Evolutionary conservation across 1,140 invertebrate genomes (phyloP).

Genomic region (Lethrus apterus): DNA sequence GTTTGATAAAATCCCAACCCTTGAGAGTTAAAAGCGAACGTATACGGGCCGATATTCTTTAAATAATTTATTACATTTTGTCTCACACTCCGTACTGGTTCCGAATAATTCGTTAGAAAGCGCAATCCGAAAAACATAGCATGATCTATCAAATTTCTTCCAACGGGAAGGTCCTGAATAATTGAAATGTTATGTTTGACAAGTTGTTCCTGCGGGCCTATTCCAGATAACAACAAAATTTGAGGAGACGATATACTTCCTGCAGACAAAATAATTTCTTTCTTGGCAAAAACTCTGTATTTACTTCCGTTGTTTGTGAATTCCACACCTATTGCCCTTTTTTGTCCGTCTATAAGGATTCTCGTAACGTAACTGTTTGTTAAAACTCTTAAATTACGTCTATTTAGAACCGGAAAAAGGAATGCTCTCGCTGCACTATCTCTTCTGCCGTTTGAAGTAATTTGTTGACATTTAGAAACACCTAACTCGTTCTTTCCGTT

Average conservation of each 20-base stretch:
- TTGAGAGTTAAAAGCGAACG: conserved; percentile 6
- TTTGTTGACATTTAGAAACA: too few species aligned
- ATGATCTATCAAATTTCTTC: not conserved
- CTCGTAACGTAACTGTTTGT: conserved; percentile 52
- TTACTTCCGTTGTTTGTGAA: conserved; percentile 42
- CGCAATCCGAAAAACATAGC: conserved; percentile 2
- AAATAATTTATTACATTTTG: conserved; percentile 7
- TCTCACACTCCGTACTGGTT: not conserved
- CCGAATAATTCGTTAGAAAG: not conserved
- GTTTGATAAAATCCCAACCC: conserved; percentile 6
- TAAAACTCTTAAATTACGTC: conserved; percentile 61
- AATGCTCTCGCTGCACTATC: not conserved
- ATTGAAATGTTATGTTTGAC: conserved; percentile 49
- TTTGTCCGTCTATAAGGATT: conserved; percentile 4
- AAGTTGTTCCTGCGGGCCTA: conserved; percentile 64
- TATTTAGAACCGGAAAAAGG: conserved; percentile 41
- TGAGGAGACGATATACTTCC: conserved; percentile 61
- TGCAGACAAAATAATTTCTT: conserved; percentile 41
- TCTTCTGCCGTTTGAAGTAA: too few species aligned
- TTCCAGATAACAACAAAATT: conserved; percentile 68
- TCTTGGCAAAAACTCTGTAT: conserved; percentile 42
- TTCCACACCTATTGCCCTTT: conserved; percentile 33
- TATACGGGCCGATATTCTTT: not conserved
- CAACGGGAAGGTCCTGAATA: conserved; percentile 51
- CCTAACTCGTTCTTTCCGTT: too few species aligned